A percentile compares a stretch with the other conserved stretches of the same genome.
phyloP scores from a whole-genome alignment of 2,797 vertebrate species.

The Anas bahamensis region DNA sequence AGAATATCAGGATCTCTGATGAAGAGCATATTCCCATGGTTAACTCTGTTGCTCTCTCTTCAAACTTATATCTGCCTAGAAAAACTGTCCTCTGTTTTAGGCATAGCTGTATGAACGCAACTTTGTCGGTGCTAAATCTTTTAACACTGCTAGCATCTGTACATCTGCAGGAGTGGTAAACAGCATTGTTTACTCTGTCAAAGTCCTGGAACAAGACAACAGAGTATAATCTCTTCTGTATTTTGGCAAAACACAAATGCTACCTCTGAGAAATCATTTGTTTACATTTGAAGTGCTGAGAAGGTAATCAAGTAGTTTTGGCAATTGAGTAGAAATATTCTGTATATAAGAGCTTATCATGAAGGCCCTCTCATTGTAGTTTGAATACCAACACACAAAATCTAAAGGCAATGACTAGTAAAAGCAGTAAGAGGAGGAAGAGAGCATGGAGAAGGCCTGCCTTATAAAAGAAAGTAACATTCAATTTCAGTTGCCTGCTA shows the following conservation, averaged over 20 bases:
- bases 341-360: background rate
- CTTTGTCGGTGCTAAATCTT: background rate
- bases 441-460: background rate
- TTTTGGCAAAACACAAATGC: background rate
- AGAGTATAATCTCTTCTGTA: background rate
- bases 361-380: background rate
- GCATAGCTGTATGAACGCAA: background rate
- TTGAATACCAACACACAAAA: background rate
- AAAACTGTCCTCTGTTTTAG: background rate
- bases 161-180: background rate
- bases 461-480: background rate
- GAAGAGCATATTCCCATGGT: background rate
- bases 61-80: background rate
- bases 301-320: background rate
- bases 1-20: background rate
- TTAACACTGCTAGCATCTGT: background rate
- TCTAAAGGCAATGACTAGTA: background rate
- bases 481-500: background rate
- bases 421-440: background rate
- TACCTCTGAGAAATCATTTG: background rate
- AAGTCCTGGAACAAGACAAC: background rate
- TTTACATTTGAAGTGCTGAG: background rate
- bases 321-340: background rate
- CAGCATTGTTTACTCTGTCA: background rate
- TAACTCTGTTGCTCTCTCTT: background rate